A percentile compares a stretch with the other conserved stretches of the same genome.
phyloP scores from a whole-genome alignment of 2,113 vertebrate genomes.

The Myanophis thanlyinensis region DNA sequence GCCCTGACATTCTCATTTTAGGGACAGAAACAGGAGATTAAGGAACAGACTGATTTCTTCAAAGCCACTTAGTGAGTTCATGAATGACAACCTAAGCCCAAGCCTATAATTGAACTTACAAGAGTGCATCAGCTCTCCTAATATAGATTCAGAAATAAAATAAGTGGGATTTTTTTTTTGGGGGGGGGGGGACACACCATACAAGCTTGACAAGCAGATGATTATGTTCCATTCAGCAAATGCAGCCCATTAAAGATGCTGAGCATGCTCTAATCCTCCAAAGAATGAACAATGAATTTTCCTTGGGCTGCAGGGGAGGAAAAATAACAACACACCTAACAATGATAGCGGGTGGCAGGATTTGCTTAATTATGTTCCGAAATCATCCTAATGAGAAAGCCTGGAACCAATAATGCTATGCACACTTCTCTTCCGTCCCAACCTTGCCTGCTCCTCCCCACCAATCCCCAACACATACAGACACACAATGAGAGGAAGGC shows the following conservation, averaged over 20 bases:
- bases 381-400: background rate
- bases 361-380: constrained; percentile 3
- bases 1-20: background rate
- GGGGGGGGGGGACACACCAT: too few relatives aligned
- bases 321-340: background rate
- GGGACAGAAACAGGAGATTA: background rate
- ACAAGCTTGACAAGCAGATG: background rate
- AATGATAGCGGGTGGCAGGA: background rate
- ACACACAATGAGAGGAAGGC: background rate
- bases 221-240: background rate
- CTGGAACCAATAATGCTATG: background rate
- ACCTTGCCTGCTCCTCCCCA: background rate
- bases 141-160: background rate
- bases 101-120: background rate
- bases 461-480: too few relatives aligned
- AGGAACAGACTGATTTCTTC: background rate
- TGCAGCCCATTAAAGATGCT: background rate
- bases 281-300: background rate
- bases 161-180: background rate
- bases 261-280: background rate
- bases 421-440: background rate
- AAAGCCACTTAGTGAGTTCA: background rate
- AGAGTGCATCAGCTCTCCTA: background rate
- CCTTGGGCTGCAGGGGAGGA: background rate
- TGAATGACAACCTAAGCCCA: background rate